phyloP scores from a whole-genome alignment of 2,113 vertebrate species.

The Oreotrochilus melanogaster region DNA sequence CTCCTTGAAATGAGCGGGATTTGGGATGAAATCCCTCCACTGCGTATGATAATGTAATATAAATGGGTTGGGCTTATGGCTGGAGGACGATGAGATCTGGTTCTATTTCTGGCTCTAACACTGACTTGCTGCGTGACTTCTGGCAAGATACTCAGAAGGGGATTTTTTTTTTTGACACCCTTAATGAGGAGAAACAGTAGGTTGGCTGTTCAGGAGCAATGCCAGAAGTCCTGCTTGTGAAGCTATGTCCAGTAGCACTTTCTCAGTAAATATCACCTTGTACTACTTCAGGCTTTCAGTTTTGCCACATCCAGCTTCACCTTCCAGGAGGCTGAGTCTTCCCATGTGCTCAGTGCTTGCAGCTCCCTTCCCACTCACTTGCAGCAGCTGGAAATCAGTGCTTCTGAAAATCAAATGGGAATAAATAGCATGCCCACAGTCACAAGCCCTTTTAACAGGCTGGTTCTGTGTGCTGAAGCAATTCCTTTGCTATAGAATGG shows the following conservation, averaged over 20 bases:
- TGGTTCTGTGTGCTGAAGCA: not conserved
- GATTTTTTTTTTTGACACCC: not conserved
- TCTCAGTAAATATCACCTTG: not conserved
- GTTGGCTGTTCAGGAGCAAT: not conserved
- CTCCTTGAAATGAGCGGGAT: not conserved
- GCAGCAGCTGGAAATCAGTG: not conserved
- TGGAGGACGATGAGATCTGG: conserved; percentile 8
- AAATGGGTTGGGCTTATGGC: not conserved
- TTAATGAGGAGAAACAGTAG: not conserved
- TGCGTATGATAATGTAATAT: not conserved
- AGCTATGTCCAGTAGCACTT: accelerated
- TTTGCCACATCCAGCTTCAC: not conserved
- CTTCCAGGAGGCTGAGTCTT: not conserved
- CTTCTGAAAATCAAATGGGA: not conserved
- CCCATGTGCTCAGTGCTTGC: not conserved
- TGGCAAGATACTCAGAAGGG: not conserved
- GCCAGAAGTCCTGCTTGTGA: not conserved
- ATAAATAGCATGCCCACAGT: not conserved
- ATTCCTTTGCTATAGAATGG: not conserved
- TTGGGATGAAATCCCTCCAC: conserved; percentile 30
- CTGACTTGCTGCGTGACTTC: not conserved
- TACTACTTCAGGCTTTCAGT: not conserved
- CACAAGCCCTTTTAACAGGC: not conserved
- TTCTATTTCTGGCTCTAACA: conserved; percentile 29
- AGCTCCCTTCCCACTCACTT: not conserved